Conservation (phyloP, 2,888 invertebrate species). For the Protonemura montana region DNA sequence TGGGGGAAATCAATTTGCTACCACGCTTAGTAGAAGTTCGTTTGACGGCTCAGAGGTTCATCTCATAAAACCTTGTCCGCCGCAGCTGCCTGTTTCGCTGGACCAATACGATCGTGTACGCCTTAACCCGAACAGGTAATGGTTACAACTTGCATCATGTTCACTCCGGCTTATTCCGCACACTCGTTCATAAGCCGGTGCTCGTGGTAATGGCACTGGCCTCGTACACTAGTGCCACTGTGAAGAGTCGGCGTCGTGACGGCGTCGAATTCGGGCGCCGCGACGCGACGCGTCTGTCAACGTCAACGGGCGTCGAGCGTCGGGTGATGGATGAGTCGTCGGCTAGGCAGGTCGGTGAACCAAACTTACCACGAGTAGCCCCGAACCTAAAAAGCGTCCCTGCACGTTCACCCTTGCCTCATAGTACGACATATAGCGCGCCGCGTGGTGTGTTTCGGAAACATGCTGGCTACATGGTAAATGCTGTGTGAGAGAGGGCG, state of each 20-base stretch:
- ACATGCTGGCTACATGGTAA: neutral
- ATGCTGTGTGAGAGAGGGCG: neutral
- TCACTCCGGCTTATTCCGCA: too few relatives aligned
- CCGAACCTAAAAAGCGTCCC: neutral
- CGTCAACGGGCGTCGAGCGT: slow-evolving; percentile 33
- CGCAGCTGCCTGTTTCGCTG: too few relatives aligned
- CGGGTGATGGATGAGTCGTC: slow-evolving; percentile 43
- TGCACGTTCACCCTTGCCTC: neutral
- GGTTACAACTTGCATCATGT: neutral
- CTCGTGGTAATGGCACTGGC: too few relatives aligned
- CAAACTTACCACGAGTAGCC: slow-evolving; percentile 39
- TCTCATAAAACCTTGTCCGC: too few relatives aligned
- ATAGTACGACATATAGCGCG: neutral
- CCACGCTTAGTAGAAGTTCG: too few relatives aligned
- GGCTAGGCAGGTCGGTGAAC: slow-evolving; percentile 39
- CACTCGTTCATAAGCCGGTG: too few relatives aligned
- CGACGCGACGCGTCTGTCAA: slow-evolving; percentile 43
- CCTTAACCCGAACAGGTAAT: too few relatives aligned
- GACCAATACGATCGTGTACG: too few relatives aligned
- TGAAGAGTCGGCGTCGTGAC: neutral
- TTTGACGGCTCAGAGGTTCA: too few relatives aligned
- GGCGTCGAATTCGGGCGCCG: slow-evolving; percentile 18
- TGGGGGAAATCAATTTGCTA: too few relatives aligned
- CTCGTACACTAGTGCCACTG: too few relatives aligned
- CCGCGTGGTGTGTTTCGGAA: neutral